Evolutionary conservation across 2,113 vertebrate species (phyloP), one percentile per base, ranked within the genome.

Genomic region (Agelaius phoeniceus): DNA sequence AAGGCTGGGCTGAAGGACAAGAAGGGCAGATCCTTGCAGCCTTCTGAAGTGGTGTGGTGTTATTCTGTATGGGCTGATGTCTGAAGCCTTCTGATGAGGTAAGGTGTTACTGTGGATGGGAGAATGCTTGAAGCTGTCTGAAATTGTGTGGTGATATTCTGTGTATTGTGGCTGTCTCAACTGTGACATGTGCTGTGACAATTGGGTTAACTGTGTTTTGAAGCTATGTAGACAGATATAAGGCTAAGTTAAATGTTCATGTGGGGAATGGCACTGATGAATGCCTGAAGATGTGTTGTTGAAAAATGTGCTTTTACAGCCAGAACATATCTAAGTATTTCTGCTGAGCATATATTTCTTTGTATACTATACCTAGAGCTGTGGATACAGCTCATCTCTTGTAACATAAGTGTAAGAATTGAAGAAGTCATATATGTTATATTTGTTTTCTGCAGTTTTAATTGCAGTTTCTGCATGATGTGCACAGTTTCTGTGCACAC

Each of bases 21-120:
- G 33, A 11, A 7, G 7, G 20, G n/a, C 57, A 59, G 57, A 24
- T 35, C 7, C 57, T 3, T 35, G 57, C 22, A 59, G 57, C 15
- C 5, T 35, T 59, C n/a, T 35, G 57, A 0, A 16, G n/a, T 16
- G 57, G 4, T 1, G 3, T 2, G 14, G 2, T 24, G 57, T 15
- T 24, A 4, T 4, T 59, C 10, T 59, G n/a, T 35, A 0, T 24
- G 33, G 21, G 57, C 3, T 21, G 8, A 13, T 9, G 8, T 9
- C 31, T 14, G 55, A 57, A n/a, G 31, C 13, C 31, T 57, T 57
- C 54, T 57, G 54, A 33, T 55, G 54, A 55, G 30, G 30, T 33
- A 9, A 5, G 30, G 30, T 31, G 30, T 31, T 55, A 13, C 11
- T 55, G 1, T 31, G 28, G 11, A 1, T 19, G 55, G 31, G 55